Evolutionary conservation across 1,140 invertebrate genomes (phyloP), one percentile per base, ranked within the genome.

Genomic region (Monomorium pharaonis): DNA sequence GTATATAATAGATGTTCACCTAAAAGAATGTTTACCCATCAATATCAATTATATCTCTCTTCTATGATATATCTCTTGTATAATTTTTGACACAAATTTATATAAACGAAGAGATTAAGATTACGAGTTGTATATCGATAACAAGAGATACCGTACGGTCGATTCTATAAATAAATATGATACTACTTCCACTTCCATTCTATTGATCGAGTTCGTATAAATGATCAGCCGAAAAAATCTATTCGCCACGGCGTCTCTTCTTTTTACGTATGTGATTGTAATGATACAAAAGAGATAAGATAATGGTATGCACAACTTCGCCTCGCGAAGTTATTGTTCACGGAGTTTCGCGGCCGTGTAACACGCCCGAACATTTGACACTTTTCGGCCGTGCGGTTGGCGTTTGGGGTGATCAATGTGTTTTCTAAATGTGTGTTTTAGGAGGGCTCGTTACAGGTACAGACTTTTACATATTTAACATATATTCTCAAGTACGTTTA

Each of bases 211-310:
- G 30, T 78, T 14, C 9, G 14, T 72, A 44, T 10, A 72, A 58
- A 60, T 24, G 37, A 72, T 83, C 3, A 24, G 51, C 33, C 33
- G 49, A 56, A 80, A 70, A n/a, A 14, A 51, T 21, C n/a, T 3
- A 56, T 54, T 54, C 49, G 47, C 9, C 75, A 51, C 18, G 37
- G 12, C 78, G 37, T 51, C 54, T 69, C 21, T 44, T 9, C 3
- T n/a, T 56, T 33, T 47, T 12, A 33, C 10, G 21, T 70, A 47
- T 24, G 21, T 30, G 44, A 37, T 16, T 62, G 9, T 69, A 81
- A 83, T 18, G 37, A 81, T 72, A 58, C 51, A 72, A 42, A 42
- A 80, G 37, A 83, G 78, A 83, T 83, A 83, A 83, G 78, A 83
- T 83, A 83, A 83, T 83, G 78, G 24, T 58, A 10, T 30, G 67